Base-by-base conservation (phyloP, 2,888 invertebrate genomes). In the Drosophila mercatorum region DNA sequence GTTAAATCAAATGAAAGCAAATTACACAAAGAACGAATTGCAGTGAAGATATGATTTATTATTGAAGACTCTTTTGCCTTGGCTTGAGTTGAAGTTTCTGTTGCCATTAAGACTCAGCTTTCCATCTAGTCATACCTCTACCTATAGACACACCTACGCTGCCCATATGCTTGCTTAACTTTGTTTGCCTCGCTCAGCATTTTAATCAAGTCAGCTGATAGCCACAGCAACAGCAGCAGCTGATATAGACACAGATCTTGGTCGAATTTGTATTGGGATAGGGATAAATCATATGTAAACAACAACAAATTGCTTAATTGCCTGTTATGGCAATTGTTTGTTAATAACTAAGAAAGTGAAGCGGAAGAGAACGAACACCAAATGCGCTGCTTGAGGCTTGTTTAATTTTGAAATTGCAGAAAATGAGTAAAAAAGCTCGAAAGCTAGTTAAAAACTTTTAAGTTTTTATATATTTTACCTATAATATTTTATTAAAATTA, bases 201-300 rank as follows among this genome's bases (percentile, higher is more conserved):
- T 78, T 70, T 78, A 81, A 81, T 81, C 63, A 59, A 81, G 74
- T 71, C 74, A 81, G 71, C 78, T 81, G 81, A 80, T 81, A 69
- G 34, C 72, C 40, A 56, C 34, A 68, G 43, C 44, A 46, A 57
- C 38, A 51, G 47, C 28, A 34, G 31, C 31, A 41, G 52, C 41
- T 34, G 17, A 55, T 34, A 28, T 46, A 28, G 53, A 51, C 26
- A 40, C n/a, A 51, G 57, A 67, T 76, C 82, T 79, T 71, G 66
- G 80, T 52, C 64, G 62, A 75, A 62, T 65, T 75, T 17, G 34
- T 58, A 36, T 56, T 59, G 28, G 28, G 3, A 64, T 72, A 72
- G 28, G 28, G 3, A 64, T 72, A 72, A 75, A 62, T 78, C 58
- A 70, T 41, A 64, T 53, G 80, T 53, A 82, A 72, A 76, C 75